Conservation (phyloP, 1,140 invertebrate species). For the Drosophila rufa region DNA sequence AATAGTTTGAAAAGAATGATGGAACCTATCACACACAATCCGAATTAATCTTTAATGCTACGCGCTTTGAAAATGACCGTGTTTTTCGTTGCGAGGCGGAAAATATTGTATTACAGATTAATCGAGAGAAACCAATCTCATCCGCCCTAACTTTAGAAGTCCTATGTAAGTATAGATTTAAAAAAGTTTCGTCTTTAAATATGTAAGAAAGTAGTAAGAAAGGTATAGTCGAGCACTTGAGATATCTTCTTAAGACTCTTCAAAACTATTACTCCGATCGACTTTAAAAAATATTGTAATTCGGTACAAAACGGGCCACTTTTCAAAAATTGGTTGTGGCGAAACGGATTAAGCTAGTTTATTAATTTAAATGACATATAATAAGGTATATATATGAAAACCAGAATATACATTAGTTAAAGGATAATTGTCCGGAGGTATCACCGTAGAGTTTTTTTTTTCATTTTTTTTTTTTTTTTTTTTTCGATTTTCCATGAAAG, state of each 20-base stretch:
- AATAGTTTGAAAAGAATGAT: conserved; percentile 86
- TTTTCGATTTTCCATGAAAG: too few relatives aligned
- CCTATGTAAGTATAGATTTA: conserved; percentile 90
- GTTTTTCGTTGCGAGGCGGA: conserved; percentile 92
- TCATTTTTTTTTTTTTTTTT: too few relatives aligned
- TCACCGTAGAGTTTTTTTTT: too few relatives aligned
- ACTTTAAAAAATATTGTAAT: background rate
- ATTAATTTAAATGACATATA: too few relatives aligned
- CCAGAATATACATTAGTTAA: too few relatives aligned
- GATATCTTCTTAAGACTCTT: background rate
- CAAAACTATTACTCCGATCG: background rate
- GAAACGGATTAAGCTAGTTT: too few relatives aligned
- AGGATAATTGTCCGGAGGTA: too few relatives aligned
- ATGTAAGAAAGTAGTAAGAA: background rate
- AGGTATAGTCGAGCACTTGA: too few relatives aligned
- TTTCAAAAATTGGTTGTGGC: too few relatives aligned
- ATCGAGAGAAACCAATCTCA: conserved; percentile 90
- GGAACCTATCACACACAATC: conserved; percentile 92
- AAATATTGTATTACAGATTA: conserved; percentile 91
- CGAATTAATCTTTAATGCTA: conserved; percentile 91
- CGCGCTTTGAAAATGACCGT: conserved; percentile 92
- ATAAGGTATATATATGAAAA: too few relatives aligned
- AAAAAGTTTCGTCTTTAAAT: background rate
- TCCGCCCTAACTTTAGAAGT: conserved; percentile 90
- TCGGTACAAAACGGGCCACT: too few relatives aligned